Evolutionary conservation across 30 jellyfish, hydroid and myxozoan genomes (phyloP), one percentile per base, ranked within the genome.

Genomic region (Aurelia sp.): DNA sequence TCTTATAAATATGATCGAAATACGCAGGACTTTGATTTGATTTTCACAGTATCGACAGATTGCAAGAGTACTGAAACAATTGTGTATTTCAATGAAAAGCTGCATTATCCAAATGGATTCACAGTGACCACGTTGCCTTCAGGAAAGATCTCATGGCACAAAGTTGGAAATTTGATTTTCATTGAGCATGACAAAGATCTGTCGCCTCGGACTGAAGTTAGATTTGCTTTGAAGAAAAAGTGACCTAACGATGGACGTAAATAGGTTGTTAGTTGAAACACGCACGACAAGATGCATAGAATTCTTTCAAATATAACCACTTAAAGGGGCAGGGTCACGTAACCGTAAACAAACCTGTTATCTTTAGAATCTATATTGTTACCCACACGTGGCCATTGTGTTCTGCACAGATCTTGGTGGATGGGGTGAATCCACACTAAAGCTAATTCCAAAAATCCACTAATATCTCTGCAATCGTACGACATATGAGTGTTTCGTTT

Each of bases 61-160:
- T 93, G 98, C 71, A 67, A 73, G 35, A 85, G 96, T 35, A 60
- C 59, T 13, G 86, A 87, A 53, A 81, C 96, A 12, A 58, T 79
- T 53, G 88, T 93, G 35, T 93, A 93, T 79, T 50, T 87, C 70
- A 93, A 93, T 71, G 71, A 73, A 62, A 79, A 82, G 61, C 67
- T 88, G 80, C 98, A 93, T 68, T 93, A 93, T 78, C 96, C 97
- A 22, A 53, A 69, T 17, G 98, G 98, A 9, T 79, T 64, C 71
- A 11, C 27, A 3, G 87, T 59, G 20, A 67, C 50, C 17, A 79
- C 85, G 10, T 22, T 89, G 69, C 98, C 97, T 21, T 11, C 78
- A 31, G 90, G 35, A 64, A 47, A 66, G 18, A 90, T 60, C 19
- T 53, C 83, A 7, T 84, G 90, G 95, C 81, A 71, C 33, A 86